These are phyloP conservation scores for Mantis religiosa DNA, from an alignment of 2,888 invertebrate genomes.

Conservation along the genomic window DNA sequence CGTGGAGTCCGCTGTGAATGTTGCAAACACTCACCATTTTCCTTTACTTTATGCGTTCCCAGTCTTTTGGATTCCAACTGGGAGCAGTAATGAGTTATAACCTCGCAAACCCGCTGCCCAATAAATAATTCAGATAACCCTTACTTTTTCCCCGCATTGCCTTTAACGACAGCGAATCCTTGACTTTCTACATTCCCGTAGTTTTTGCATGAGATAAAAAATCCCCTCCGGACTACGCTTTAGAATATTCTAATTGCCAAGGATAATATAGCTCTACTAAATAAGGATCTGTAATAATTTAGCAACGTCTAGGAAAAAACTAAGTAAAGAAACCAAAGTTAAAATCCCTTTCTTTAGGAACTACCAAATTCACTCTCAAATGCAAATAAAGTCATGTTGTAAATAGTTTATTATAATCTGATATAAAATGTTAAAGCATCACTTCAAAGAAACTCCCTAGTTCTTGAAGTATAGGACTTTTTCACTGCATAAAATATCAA, in stretches of 20 bases:
- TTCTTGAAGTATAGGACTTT: too few species aligned
- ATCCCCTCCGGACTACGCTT: neutral
- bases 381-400: too few species aligned
- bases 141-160: neutral
- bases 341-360: too few species aligned
- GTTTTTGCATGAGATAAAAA: neutral
- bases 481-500: too few species aligned
- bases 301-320: neutral
- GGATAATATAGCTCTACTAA: neutral
- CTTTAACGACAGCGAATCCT: neutral
- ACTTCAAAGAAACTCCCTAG: too few species aligned
- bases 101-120: neutral
- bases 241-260: neutral
- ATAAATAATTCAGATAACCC: neutral
- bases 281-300: neutral
- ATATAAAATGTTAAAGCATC: too few species aligned
- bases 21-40: neutral
- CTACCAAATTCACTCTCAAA: too few species aligned
- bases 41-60: neutral
- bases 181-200: neutral
- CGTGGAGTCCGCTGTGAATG: neutral
- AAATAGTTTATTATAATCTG: too few species aligned
- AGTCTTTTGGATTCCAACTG: neutral
- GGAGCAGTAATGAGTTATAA: neutral
- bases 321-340: neutral